These are phyloP conservation scores for Caerostris darwini DNA, from an alignment of 1,140 invertebrate genomes.

Conservation along the genomic window DNA sequence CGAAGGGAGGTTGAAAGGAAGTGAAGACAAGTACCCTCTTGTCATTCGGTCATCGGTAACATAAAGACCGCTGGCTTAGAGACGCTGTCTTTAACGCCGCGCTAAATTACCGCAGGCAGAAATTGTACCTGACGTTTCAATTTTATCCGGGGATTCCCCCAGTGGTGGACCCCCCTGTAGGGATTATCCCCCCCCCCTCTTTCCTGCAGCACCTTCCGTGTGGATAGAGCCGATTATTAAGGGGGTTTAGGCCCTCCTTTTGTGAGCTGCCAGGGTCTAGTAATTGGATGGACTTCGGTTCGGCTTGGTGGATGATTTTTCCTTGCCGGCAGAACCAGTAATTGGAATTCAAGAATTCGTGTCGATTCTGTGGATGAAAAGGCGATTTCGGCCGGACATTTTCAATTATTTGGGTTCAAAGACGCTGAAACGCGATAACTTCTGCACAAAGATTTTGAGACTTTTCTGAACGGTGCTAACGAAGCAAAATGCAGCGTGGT, in stretches of 20 bases:
- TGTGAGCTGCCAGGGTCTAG: background rate
- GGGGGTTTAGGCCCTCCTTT: constrained; percentile 42
- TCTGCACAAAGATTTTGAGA: background rate
- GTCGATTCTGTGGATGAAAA: background rate
- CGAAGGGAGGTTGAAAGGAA: background rate
- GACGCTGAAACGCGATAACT: background rate
- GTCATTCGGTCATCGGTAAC: constrained; percentile 52
- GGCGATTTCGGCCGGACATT: constrained; percentile 15
- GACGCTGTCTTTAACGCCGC: constrained; percentile 37
- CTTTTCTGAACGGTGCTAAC: no score
- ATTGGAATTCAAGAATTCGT: constrained; percentile 30
- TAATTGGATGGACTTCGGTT: constrained; percentile 43
- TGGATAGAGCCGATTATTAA: constrained; percentile 62
- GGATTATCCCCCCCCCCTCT: background rate
- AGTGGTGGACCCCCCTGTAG: constrained; percentile 27
- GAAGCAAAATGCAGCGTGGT: no score
- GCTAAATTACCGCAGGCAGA: constrained; percentile 62
- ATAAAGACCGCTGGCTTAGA: constrained; percentile 59
- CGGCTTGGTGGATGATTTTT: background rate
- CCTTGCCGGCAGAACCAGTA: background rate
- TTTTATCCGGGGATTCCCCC: constrained; percentile 32
- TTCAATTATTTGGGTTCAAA: background rate
- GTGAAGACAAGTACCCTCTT: constrained; percentile 29
- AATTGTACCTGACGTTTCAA: constrained; percentile 74
- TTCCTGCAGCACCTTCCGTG: background rate